Base-by-base conservation (phyloP, 2,113 vertebrate genomes). In the Psittacula cyanocephala region DNA sequence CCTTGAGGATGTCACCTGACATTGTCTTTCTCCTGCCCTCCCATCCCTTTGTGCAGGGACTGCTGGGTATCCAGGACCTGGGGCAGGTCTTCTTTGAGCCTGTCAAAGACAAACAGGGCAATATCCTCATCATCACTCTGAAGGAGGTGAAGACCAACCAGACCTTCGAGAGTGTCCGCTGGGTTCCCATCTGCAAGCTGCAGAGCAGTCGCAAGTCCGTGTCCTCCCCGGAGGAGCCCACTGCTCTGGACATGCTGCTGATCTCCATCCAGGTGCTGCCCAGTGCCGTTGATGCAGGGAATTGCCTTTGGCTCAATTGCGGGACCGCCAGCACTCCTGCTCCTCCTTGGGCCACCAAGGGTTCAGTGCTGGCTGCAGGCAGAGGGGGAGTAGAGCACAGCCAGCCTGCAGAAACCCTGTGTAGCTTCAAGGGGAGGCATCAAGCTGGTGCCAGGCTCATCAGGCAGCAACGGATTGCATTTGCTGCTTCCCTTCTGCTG, bases 71-170 rank as follows among this genome's bases (percentile, higher is more conserved):
- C 55, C 98, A 98, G 93, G 98, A 99, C 92, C 96, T 99, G 70
- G 99, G 99, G 7, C 98, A 98, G 88, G 98, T 98, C 59, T 99
- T 99, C 96, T 99, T 98, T 6, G 99, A 99, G 95, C 98, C 99
- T 3, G 96, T 99, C 95, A 99, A 98, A 93, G 99, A 99, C 98
- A 99, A 98, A 84, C 99, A 99, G 22, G 99, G 99, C n/a, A 99
- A 99, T n/a, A 98, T 98, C 53, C 91, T 99, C 90, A 97, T 99
- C 25, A 97, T 99, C 88, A 98, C 99, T 37, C 95, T 99, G 81
- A 98, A 98, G 96, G 99, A 99, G 94, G 98, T 99, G 97, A 98
- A 96, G 50, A 95, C 98, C 57, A 98, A 95, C 91, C 98, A 98
- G 70, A 98, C 97, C 35, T 98, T 98, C 1, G 99, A 99, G 64